Evolutionary conservation across 2,797 vertebrate genomes (phyloP).

Genomic region (Mycteria americana): DNA sequence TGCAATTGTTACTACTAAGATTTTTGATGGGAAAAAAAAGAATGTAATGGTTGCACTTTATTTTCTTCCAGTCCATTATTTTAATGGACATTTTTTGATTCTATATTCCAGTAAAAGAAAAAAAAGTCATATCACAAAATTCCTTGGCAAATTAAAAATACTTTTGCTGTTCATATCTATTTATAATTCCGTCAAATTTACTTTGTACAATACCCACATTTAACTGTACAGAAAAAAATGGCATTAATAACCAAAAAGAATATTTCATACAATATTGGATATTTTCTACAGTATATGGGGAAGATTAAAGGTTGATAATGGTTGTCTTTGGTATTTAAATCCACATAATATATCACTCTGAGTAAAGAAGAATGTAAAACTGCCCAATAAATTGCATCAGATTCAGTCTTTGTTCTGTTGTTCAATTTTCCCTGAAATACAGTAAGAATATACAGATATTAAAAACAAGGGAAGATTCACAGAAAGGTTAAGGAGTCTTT

Average conservation of each 20-base stretch:
- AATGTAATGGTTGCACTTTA: background rate
- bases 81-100: background rate
- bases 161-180: background rate
- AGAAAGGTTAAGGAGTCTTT: background rate
- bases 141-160: background rate
- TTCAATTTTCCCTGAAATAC: background rate
- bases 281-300: background rate
- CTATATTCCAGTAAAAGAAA: background rate
- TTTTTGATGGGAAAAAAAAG: fast-evolving
- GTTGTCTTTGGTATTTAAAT: background rate
- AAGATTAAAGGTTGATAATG: background rate
- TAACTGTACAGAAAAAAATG: background rate
- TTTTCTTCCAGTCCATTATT: background rate
- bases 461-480: background rate
- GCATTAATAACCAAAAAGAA: background rate
- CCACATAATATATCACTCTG: background rate
- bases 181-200: background rate
- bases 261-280: background rate
- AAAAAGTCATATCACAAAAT: background rate
- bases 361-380: background rate
- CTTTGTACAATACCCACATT: background rate
- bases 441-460: background rate
- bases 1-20: background rate
- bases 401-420: background rate
- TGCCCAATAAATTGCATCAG: background rate